These are phyloP conservation scores for Tiliacea aurago DNA, from an alignment of 2,888 invertebrate genomes.

Conservation along the genomic window DNA sequence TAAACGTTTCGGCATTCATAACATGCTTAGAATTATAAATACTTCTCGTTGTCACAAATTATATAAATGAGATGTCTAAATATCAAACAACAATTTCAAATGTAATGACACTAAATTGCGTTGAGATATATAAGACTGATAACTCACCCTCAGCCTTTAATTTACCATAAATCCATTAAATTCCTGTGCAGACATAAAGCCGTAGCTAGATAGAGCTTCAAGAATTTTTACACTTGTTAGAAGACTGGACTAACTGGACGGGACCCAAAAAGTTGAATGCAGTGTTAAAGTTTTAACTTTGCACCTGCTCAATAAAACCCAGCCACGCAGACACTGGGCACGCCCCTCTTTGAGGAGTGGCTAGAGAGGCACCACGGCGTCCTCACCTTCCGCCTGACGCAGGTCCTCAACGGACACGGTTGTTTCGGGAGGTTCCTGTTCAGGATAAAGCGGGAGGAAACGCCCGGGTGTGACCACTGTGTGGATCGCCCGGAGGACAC, in stretches of 20 bases:
- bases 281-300: not conserved
- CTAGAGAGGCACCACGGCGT: no score
- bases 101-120: constrained; percentile 72
- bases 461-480: no score
- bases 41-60: constrained; percentile 52
- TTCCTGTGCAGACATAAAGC: not conserved
- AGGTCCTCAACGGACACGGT: no score
- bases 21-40: constrained; percentile 59
- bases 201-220: not conserved
- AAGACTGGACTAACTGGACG: not conserved
- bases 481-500: no score
- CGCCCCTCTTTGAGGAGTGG: no score
- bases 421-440: no score
- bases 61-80: constrained; percentile 57
- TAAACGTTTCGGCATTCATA: constrained; percentile 44
- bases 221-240: not conserved
- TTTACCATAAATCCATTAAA: constrained; percentile 30
- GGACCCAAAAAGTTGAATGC: not conserved
- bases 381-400: no score
- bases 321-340: no score
- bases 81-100: constrained; percentile 57
- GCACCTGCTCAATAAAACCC: not conserved
- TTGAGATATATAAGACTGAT: constrained; percentile 42
- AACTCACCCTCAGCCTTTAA: constrained; percentile 21
- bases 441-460: no score